Evolutionary conservation across 2,113 vertebrate genomes (phyloP).

Genomic region (Scartelaos histophorus): DNA sequence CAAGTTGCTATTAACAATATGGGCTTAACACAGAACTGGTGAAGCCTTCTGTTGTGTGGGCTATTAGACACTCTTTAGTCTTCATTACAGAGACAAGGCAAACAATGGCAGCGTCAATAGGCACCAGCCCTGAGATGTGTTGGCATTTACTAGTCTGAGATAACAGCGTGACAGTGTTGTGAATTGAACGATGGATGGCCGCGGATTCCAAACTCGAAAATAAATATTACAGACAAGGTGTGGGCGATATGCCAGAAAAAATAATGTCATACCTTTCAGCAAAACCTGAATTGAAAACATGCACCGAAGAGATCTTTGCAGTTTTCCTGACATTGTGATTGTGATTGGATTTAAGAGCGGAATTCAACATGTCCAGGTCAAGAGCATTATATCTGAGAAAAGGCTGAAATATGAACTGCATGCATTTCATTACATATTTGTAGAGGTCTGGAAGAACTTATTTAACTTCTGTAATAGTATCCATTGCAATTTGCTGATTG

Average conservation of each 20-base stretch:
- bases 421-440: no score
- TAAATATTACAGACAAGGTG: constrained; percentile 10
- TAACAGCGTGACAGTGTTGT: constrained; percentile 22
- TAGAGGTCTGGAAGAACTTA: no score
- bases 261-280: no score
- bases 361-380: no score
- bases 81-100: constrained; percentile 43
- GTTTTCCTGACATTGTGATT: no score
- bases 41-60: constrained; percentile 33
- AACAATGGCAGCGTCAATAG: constrained; percentile 24
- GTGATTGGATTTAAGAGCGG: no score
- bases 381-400: no score
- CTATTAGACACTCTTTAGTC: constrained; percentile 54
- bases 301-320: no score
- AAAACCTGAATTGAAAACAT: no score
- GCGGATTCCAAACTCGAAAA: constrained; percentile 11
- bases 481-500: no score
- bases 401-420: no score
- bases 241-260: background rate
- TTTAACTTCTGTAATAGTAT: no score
- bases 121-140: constrained; percentile 11
- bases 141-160: constrained; percentile 42
- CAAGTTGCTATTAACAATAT: constrained; percentile 54
- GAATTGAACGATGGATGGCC: constrained; percentile 20
- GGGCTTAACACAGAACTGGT: constrained; percentile 43